Evolutionary conservation across 2,888 invertebrate genomes (phyloP), one percentile per base, ranked within the genome.

Genomic region (Agriopis marginaria): DNA sequence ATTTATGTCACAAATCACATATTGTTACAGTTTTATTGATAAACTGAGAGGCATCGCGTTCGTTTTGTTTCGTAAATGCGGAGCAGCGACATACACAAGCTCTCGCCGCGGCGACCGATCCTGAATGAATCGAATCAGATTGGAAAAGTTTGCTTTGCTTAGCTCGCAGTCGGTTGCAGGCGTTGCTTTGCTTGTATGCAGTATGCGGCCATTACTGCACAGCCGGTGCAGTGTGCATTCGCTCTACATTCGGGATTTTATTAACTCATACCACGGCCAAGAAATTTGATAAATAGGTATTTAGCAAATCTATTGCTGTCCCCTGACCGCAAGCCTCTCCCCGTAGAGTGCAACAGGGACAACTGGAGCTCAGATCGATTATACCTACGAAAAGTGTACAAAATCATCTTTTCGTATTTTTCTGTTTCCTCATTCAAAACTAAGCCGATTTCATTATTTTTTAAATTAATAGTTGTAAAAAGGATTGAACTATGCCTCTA

Each of bases 41-140:
- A 90, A 92, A 91, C 89, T 89, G 87, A 82, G 83, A 81, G 79
- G 86, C 86, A 87, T 90, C 87, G 87, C 86, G 88, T 75, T 75
- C 76, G 78, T 75, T 79, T 71, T 75, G 66, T 73, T 76, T 79
- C 78, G 78, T 74, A 70, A 72, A 70, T 72, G 75, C 75, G 75
- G 77, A 73, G 75, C 73, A 77, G 75, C 77, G 77, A 79, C 83
- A 73, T 81, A 72, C 70, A 70, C 89, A 73, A 14, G 85, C 84
- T 71, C 83, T 54, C 86, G 79, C 81, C 70, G 76, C 75, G 68
- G 79, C 71, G 79, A 63, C 79, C 75, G 81, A 83, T 86, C 79
- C 86, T 85, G 90, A 91, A 89, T 92, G 91, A 89, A 53, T 50
- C 32, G 32, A 54, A 54, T 39, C 10, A 2, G 10, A 50, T 17